Percentiles rank a stretch among this genome's conserved stretches.
These are phyloP conservation scores for Orcinus orca DNA, from an alignment of 2,113 vertebrate species.

Conservation along the genomic window DNA sequence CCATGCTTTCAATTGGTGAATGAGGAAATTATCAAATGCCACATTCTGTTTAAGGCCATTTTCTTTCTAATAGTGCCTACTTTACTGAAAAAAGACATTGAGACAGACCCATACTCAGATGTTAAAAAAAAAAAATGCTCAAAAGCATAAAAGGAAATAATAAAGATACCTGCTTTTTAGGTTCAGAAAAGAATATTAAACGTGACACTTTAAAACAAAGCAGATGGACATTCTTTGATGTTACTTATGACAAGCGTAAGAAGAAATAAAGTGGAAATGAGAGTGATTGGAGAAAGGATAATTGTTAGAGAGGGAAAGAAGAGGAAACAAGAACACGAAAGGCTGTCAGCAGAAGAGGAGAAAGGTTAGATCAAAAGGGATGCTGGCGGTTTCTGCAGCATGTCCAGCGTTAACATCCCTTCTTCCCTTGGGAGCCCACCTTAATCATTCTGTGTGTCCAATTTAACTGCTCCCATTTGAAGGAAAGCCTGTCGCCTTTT, in stretches of 20 bases:
- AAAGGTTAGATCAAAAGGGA: not conserved
- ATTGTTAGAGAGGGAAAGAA: not conserved
- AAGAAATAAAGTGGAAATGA: not conserved
- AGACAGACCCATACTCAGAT: not conserved
- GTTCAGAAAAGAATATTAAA: not conserved
- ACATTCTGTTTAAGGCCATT: constrained; percentile 6
- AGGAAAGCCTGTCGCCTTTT: not conserved
- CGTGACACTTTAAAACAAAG: not conserved
- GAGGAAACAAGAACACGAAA: not conserved
- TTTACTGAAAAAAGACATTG: not conserved
- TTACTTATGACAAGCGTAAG: not conserved
- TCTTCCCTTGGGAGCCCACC: not conserved
- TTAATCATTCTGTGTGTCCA: not conserved
- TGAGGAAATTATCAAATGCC: not conserved
- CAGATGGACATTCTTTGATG: not conserved
- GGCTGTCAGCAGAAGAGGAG: not conserved
- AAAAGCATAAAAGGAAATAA: not conserved
- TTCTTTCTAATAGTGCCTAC: not conserved
- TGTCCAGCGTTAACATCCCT: not conserved
- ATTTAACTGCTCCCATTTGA: not conserved
- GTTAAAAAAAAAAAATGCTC: not conserved
- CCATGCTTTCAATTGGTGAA: not conserved
- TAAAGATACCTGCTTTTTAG: not conserved
- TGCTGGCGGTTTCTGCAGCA: not conserved
- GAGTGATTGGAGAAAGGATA: not conserved